Evolutionary conservation across 2,888 invertebrate species (phyloP), one percentile per base, ranked within the genome.

Genomic region (Gymnoscelis rufifasciata): DNA sequence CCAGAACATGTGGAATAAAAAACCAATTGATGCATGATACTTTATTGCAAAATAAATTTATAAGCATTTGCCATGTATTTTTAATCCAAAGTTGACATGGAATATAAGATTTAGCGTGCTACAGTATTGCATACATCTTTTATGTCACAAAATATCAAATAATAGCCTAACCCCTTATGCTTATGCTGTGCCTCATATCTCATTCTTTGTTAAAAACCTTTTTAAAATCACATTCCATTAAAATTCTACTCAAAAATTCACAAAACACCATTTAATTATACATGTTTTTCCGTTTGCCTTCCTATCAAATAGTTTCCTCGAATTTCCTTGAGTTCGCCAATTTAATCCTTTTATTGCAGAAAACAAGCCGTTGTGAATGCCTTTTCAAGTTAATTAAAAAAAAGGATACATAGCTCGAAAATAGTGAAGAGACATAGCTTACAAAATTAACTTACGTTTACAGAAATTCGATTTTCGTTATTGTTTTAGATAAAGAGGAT

Each of bases 1-100:
- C 6, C 19, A 33, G 7, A 35, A 10, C 10, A 35, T 7, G n/a
- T 19, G 3, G n/a, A 35, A 35, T 35, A 35, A 35, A 35, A 19
- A 19, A 15, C 15, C 2, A n/a, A 23, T 23, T 1, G 3, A 35
- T 35, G 35, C 10, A 23, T 11, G 19, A 35, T 11, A 35, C 19
- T 35, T 35, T 35, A 35, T 35, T 35, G 19, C 35, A 19, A 35
- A 35, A 35, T 10, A 35, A 35, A 35, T 10, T n/a, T 33, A 4
- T 6, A 33, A 33, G 31, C 31, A 15, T 7, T 14, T 8, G 2
- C 19, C 19, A 19, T 5, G 19, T 19, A 19, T 19, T 19, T 19
- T 19, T n/a, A n/a, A n/a, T n/a, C n/a, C n/a, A n/a, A 19, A 19
- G 31, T 13, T 6, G 12, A 33, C 31, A 33, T n/a, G 4, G n/a